Evolutionary conservation across 2,797 vertebrate genomes (phyloP).

Genomic region (Periophthalmus magnuspinnatus): DNA sequence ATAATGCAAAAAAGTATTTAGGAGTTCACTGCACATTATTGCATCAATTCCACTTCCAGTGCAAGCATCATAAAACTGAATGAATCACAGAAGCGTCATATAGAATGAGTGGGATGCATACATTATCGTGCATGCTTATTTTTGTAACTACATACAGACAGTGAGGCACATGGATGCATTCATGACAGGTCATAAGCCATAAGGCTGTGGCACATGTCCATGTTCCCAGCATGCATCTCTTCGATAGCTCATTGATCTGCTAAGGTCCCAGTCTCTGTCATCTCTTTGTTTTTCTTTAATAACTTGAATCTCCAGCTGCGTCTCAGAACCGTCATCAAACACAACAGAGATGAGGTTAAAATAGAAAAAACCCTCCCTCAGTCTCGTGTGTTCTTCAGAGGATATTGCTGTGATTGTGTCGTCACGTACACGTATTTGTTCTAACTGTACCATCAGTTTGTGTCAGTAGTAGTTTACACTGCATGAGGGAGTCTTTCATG

Average conservation of each 20-base stretch:
- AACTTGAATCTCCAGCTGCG: slow-evolving; percentile 40
- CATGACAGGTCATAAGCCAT: slow-evolving; percentile 16
- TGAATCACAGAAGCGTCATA: background rate
- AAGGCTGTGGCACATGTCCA: slow-evolving; percentile 17
- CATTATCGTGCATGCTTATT: background rate
- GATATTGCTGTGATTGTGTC: slow-evolving; percentile 21
- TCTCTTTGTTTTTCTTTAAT: slow-evolving; percentile 45
- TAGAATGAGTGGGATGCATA: background rate
- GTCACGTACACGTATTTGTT: slow-evolving; percentile 18
- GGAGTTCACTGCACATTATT: background rate
- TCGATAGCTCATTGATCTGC: slow-evolving; percentile 1
- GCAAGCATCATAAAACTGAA: background rate
- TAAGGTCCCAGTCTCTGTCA: slow-evolving; percentile 40
- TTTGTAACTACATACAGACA: background rate
- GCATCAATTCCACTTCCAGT: background rate
- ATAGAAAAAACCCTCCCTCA: slow-evolving; percentile 27
- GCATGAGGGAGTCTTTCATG: slow-evolving; percentile 33
- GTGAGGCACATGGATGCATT: background rate
- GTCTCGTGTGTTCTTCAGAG: slow-evolving; percentile 53
- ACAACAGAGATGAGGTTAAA: slow-evolving; percentile 57
- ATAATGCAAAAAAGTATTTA: background rate
- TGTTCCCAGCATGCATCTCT: slow-evolving; percentile 59
- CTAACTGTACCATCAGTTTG: slow-evolving; percentile 24
- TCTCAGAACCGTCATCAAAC: slow-evolving; percentile 44
- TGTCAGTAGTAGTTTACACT: background rate